Evolutionary conservation across 2,113 vertebrate genomes (phyloP).

Genomic region (Cardinalis cardinalis): DNA sequence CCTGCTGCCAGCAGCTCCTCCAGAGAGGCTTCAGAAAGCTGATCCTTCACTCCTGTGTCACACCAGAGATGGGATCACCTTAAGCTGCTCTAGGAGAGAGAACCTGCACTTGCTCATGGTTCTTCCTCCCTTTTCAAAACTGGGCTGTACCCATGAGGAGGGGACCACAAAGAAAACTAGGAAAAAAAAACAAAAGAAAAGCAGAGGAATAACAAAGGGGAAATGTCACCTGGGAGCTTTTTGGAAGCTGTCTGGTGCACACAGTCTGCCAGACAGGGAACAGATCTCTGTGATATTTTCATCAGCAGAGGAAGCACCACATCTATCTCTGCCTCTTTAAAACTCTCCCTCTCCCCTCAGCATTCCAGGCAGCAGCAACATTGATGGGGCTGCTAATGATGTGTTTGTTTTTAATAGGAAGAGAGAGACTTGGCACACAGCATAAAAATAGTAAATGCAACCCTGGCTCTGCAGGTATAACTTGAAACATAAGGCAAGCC

Average conservation of each 20-base stretch:
- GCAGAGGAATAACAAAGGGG: background rate
- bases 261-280: background rate
- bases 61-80: background rate
- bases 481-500: background rate
- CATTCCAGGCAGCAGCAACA: background rate
- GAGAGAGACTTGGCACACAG: background rate
- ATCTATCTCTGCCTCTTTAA: background rate
- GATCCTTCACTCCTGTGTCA: no score
- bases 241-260: background rate
- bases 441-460: background rate
- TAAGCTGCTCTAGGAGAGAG: background rate
- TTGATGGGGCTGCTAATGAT: rapidly evolving
- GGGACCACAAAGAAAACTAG: background rate
- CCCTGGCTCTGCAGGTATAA: background rate
- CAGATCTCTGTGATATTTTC: background rate
- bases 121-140: background rate
- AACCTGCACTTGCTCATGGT: background rate
- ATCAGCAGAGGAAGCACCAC: background rate
- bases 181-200: background rate
- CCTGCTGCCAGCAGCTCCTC: rapidly evolving
- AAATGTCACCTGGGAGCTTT: background rate
- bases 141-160: background rate
- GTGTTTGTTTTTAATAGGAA: background rate
- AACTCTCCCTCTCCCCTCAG: background rate
- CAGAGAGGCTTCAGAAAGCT: background rate